Evolutionary conservation across 2,888 invertebrate species (phyloP).

Genomic region (Leucophora obtusa): DNA sequence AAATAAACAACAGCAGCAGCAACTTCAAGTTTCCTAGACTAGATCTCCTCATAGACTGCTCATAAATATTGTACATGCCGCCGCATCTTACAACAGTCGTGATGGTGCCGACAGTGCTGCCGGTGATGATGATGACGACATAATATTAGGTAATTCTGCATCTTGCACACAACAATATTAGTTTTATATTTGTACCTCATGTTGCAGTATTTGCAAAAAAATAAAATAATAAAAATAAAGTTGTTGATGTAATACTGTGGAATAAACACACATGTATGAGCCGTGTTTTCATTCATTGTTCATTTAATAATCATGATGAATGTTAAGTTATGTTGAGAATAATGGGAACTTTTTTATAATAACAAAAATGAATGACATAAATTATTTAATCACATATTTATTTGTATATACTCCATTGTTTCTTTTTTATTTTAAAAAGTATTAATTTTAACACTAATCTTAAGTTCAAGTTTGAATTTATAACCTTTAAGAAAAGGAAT

Average conservation of each 20-base stretch:
- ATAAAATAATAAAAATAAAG: slow-evolving; percentile 19
- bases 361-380: slow-evolving; percentile 14
- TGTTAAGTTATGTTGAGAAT: slow-evolving; percentile 37
- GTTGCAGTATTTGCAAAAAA: slow-evolving; percentile 30
- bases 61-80: slow-evolving; percentile 28
- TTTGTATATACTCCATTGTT: slow-evolving; percentile 23
- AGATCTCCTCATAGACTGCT: slow-evolving; percentile 43
- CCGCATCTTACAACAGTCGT: neutral
- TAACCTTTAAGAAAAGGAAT: slow-evolving; percentile 7
- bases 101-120: slow-evolving; percentile 8
- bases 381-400: slow-evolving; percentile 22
- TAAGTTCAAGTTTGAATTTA: slow-evolving; percentile 45
- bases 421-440: slow-evolving; percentile 11
- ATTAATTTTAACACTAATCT: neutral
- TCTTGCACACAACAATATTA: slow-evolving; percentile 14
- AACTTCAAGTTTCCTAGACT: slow-evolving; percentile 51
- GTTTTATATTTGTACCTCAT: slow-evolving; percentile 21
- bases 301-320: slow-evolving; percentile 44
- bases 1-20: slow-evolving; percentile 39
- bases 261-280: neutral
- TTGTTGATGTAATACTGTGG: slow-evolving; percentile 38
- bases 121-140: slow-evolving; percentile 35
- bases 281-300: slow-evolving; percentile 50
- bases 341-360: slow-evolving; percentile 7
- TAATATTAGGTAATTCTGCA: slow-evolving; percentile 53